These are phyloP conservation scores for Drosophila mulleri DNA, from an alignment of 2,888 invertebrate species.

Conservation along the genomic window DNA sequence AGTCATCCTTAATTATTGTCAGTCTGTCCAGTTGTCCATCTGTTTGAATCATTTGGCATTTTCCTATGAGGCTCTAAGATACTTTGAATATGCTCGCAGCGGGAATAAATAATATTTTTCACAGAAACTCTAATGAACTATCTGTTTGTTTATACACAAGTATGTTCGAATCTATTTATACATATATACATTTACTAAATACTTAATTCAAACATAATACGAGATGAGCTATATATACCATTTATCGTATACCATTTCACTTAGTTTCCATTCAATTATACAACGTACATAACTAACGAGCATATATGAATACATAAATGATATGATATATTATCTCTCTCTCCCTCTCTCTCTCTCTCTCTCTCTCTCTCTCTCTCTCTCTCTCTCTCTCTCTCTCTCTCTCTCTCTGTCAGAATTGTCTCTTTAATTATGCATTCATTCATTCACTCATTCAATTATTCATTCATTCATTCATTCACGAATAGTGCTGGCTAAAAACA, in stretches of 20 bases:
- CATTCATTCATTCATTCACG: slow-evolving; percentile 1
- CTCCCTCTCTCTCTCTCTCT: background rate
- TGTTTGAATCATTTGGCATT: background rate
- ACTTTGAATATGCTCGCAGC: too few species aligned
- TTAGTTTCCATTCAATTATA: slow-evolving; percentile 1
- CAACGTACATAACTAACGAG: background rate
- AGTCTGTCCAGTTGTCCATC: background rate
- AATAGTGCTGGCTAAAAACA: slow-evolving; percentile 4
- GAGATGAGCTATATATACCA: too few species aligned
- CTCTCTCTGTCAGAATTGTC: background rate
- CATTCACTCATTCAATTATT: slow-evolving; percentile 5
- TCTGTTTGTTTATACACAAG: too few species aligned
- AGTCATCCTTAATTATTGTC: background rate
- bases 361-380: too few species aligned
- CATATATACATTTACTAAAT: too few species aligned
- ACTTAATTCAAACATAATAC: background rate
- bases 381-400: too few species aligned
- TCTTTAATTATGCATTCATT: slow-evolving; percentile 8
- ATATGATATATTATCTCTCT: background rate
- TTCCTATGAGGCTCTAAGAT: too few species aligned
- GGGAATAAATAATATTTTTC: too few species aligned
- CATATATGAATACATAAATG: slow-evolving; percentile 5
- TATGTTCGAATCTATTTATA: too few species aligned
- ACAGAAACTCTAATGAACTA: too few species aligned
- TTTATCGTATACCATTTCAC: background rate